Percentiles rank a stretch among this genome's conserved stretches.
Conservation (phyloP, 2,113 vertebrate species). For the Albula goreensis region DNA sequence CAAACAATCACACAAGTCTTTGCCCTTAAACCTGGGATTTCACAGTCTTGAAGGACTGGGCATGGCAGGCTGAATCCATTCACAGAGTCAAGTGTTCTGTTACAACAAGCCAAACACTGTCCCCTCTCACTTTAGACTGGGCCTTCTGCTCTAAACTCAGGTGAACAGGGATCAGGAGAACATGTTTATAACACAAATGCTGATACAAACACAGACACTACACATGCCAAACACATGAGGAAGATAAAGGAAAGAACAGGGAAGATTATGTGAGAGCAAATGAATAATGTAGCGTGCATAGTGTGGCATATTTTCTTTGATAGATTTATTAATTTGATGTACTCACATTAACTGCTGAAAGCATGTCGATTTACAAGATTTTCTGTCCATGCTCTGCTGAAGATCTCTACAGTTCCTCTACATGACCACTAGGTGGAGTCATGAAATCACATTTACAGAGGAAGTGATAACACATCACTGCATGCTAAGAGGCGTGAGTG, state of each 20-base stretch:
- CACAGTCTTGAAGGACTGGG: too few species aligned
- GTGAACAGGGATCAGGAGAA: too few species aligned
- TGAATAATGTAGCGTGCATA: background rate
- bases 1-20: too few species aligned
- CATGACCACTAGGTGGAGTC: background rate
- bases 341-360: too few species aligned
- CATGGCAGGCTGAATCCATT: too few species aligned
- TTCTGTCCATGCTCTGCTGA: background rate
- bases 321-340: background rate
- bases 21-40: too few species aligned
- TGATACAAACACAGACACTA: background rate
- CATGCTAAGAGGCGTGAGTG: background rate
- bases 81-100: too few species aligned
- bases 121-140: too few species aligned
- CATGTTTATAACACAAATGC: background rate
- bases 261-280: background rate
- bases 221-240: background rate
- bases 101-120: too few species aligned
- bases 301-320: background rate
- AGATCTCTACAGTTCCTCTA: background rate
- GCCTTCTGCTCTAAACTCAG: too few species aligned
- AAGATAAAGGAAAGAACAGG: background rate
- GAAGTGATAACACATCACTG: background rate
- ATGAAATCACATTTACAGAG: background rate
- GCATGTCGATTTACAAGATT: too few species aligned